Evolutionary conservation across 2,888 invertebrate species (phyloP).

Genomic region (Meganola albula): DNA sequence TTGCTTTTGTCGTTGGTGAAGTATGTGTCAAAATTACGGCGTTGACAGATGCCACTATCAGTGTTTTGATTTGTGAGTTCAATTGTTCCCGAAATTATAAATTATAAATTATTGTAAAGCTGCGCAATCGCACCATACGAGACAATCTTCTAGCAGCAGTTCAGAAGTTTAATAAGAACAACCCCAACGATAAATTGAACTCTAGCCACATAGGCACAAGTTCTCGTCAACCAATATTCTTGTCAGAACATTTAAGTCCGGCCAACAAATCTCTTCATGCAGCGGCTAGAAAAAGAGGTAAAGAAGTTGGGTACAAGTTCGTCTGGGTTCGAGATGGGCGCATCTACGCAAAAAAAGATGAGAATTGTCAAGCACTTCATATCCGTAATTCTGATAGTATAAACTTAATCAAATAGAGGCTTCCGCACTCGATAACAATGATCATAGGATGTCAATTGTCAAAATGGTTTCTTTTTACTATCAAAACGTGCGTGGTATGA

Average conservation of each 20-base stretch:
- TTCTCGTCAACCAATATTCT: background rate
- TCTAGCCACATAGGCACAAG: background rate
- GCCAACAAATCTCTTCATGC: constrained; percentile 1
- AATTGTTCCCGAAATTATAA: too few relatives aligned
- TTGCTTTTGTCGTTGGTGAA: too few relatives aligned
- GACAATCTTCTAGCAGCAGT: constrained; percentile 4
- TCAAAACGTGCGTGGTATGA: constrained; percentile 1
- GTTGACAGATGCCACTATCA: too few relatives aligned
- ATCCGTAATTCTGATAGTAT: background rate
- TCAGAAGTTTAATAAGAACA: constrained; percentile 1
- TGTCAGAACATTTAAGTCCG: background rate
- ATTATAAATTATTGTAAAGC: background rate
- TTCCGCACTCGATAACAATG: background rate
- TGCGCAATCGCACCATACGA: background rate
- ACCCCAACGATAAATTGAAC: constrained; percentile 2
- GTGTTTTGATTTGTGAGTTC: too few relatives aligned
- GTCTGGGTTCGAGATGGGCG: background rate
- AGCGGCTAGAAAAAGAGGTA: background rate
- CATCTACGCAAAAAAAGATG: background rate
- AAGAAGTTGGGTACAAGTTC: background rate
- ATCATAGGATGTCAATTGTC: background rate
- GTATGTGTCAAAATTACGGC: too few relatives aligned
- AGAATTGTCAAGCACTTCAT: background rate
- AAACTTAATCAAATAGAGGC: background rate
- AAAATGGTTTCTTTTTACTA: background rate